A percentile compares a stretch with the other conserved stretches of the same genome.
phyloP scores from a whole-genome alignment of 2,888 invertebrate species.

The Sericinus montela region DNA sequence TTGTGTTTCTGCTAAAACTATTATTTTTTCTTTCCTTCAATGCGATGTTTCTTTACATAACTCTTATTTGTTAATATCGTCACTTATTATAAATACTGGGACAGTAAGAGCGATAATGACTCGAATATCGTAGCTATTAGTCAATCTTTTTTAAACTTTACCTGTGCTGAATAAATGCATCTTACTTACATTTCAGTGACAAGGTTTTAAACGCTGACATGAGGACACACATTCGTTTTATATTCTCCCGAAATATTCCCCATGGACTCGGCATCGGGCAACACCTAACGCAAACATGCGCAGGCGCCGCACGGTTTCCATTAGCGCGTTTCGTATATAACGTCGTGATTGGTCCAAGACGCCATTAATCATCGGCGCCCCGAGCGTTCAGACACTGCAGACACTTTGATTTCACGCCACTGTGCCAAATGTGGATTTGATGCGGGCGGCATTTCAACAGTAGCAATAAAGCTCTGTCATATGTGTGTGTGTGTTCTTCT shows the following conservation, averaged over 20 bases:
- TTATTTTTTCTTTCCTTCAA: too few species aligned
- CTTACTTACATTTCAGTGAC: too few species aligned
- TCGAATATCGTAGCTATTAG: too few species aligned
- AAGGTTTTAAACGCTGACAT: too few species aligned
- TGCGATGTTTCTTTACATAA: too few species aligned
- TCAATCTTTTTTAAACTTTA: too few species aligned
- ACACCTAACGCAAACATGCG: conserved; percentile 44
- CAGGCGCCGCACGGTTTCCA: conserved; percentile 67
- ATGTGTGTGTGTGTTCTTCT: too few species aligned
- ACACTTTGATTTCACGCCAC: neutral
- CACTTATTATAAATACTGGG: too few species aligned
- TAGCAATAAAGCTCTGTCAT: neutral
- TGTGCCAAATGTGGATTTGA: neutral
- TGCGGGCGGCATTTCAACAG: neutral
- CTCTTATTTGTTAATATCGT: too few species aligned
- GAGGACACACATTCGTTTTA: neutral
- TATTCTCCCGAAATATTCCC: conserved; percentile 5
- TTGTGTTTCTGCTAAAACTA: too few species aligned
- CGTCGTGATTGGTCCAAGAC: conserved; percentile 48
- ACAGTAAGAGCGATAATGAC: too few species aligned
- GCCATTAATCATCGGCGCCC: conserved; percentile 68
- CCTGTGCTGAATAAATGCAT: too few species aligned
- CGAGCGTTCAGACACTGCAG: neutral
- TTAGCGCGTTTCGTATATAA: conserved; percentile 71
- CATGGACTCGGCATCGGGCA: conserved; percentile 32